Evolutionary conservation across 1,140 invertebrate species (phyloP).

Genomic region (Procambarus virginalis): DNA sequence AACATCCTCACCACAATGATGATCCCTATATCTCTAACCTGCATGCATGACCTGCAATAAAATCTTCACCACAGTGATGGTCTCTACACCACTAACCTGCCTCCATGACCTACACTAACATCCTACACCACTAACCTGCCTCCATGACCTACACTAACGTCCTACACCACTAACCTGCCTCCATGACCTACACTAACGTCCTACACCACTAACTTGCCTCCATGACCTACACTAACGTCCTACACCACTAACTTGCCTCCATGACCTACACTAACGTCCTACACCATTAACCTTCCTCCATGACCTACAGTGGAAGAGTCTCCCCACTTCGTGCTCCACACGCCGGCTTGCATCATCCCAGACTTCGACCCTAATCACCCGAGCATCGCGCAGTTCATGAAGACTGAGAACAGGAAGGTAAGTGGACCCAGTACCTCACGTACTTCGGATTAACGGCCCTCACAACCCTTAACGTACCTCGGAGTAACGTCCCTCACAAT

Average conservation of each 20-base stretch:
- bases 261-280: not conserved
- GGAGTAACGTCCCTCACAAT: too few species aligned
- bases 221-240: not conserved
- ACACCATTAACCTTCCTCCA: not conserved
- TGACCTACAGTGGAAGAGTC: conserved; percentile 8
- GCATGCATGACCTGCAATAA: too few species aligned
- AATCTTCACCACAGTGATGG: too few species aligned
- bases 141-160: not conserved
- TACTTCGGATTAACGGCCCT: too few species aligned
- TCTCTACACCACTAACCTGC: too few species aligned
- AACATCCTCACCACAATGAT: too few species aligned
- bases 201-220: not conserved
- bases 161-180: not conserved
- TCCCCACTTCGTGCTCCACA: conserved; percentile 16
- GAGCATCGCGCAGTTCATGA: not conserved
- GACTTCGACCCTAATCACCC: conserved; percentile 10
- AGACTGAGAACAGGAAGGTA: not conserved
- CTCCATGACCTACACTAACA: too few species aligned
- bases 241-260: not conserved
- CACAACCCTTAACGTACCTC: too few species aligned
- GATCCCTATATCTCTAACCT: too few species aligned
- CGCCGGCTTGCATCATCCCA: conserved; percentile 15
- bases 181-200: not conserved
- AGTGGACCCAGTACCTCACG: not conserved
- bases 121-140: too few species aligned